Evolutionary conservation across 2,888 invertebrate genomes (phyloP).

Genomic region (Hypsopygia costalis): DNA sequence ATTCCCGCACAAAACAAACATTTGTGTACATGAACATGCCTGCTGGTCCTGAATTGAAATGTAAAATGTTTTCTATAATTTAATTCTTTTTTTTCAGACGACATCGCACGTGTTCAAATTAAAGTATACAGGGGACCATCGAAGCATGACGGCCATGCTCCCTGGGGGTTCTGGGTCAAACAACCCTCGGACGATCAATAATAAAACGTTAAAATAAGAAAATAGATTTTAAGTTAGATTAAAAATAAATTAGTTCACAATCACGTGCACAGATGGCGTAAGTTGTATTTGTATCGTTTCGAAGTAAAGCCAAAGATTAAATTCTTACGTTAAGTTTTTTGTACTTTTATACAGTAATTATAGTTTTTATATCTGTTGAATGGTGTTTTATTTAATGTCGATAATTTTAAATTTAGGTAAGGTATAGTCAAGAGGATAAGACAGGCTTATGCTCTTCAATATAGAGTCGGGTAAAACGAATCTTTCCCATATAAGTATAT

Average conservation of each 20-base stretch:
- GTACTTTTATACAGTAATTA: neutral
- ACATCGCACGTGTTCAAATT: constrained; percentile 84
- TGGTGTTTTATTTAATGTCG: too few species aligned
- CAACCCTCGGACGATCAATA: constrained; percentile 83
- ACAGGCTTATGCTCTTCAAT: too few species aligned
- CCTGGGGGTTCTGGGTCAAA: constrained; percentile 87
- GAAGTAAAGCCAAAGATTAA: constrained; percentile 29
- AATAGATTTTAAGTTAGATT: neutral
- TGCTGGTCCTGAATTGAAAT: too few species aligned
- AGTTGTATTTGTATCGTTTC: constrained; percentile 16
- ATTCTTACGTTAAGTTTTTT: neutral
- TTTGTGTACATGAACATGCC: too few species aligned
- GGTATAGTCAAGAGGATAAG: too few species aligned
- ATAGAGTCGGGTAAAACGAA: too few species aligned
- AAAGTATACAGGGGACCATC: constrained; percentile 87
- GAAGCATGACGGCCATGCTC: constrained; percentile 82
- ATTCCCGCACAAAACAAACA: too few species aligned
- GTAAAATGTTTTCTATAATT: too few species aligned
- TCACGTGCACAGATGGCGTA: constrained; percentile 6
- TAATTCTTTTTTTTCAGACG: constrained; percentile 52
- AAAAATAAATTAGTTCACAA: neutral
- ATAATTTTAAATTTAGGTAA: too few species aligned
- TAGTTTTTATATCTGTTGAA: too few species aligned
- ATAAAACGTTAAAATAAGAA: neutral
- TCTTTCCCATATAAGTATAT: too few species aligned